phyloP scores from a whole-genome alignment of 2,888 invertebrate species.

The Melanchra persicariae region DNA sequence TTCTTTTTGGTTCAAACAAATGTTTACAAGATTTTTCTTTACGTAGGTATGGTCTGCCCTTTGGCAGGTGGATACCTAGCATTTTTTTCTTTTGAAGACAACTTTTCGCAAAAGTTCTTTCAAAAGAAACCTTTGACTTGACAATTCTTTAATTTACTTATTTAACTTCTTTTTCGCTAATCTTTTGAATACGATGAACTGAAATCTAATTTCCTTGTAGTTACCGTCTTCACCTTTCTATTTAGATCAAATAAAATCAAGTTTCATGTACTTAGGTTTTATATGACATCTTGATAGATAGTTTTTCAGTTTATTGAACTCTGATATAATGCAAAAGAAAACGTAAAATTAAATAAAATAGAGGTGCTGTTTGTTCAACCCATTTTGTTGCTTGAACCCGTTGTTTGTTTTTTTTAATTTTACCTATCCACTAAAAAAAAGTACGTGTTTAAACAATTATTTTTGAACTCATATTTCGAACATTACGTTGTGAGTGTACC shows the following conservation, averaged over 20 bases:
- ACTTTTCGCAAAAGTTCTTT: conserved; percentile 18
- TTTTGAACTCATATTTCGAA: no score
- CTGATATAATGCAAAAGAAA: not conserved
- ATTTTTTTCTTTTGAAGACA: conserved; percentile 7
- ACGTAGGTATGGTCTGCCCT: not conserved
- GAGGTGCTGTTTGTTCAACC: no score
- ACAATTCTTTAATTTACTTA: conserved; percentile 39
- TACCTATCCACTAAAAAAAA: no score
- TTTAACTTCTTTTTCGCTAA: conserved; percentile 16
- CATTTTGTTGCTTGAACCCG: no score
- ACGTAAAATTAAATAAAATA: not conserved
- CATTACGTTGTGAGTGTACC: no score
- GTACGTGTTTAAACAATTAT: no score
- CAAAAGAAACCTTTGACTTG: conserved; percentile 33
- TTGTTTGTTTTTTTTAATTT: no score
- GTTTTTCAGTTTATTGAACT: not conserved
- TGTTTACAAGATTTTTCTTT: not conserved
- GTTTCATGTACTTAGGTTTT: not conserved
- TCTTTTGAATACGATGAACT: conserved; percentile 12
- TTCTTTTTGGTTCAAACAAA: conserved; percentile 6
- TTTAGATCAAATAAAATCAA: not conserved
- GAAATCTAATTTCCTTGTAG: conserved; percentile 17
- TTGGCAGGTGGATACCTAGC: not conserved
- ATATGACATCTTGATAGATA: not conserved
- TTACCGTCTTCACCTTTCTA: not conserved